Percentiles rank a stretch among this genome's conserved stretches.
These are phyloP conservation scores for Harpagifer antarcticus DNA, from an alignment of 2,797 vertebrate genomes.

Conservation along the genomic window DNA sequence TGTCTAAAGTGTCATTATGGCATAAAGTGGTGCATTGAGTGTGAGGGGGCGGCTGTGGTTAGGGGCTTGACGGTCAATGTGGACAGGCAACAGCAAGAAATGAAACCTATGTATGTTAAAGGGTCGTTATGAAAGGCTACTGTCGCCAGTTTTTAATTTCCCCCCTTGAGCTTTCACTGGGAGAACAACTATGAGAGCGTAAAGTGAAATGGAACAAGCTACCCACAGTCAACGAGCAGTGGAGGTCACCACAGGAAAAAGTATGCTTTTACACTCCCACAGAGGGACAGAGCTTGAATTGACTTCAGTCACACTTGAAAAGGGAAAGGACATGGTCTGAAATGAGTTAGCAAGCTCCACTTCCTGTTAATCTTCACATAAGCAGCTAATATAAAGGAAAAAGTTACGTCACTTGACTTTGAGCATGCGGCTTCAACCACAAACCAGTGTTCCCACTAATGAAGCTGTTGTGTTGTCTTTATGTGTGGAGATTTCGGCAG, in stretches of 20 bases:
- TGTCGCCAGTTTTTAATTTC: too few relatives aligned
- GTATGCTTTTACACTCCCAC: slow-evolving; percentile 53
- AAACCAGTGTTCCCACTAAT: slow-evolving; percentile 36
- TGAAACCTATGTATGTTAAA: slow-evolving; percentile 16
- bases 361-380: slow-evolving; percentile 55
- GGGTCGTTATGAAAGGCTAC: slow-evolving; percentile 14
- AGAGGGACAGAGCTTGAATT: slow-evolving; percentile 47
- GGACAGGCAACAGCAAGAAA: slow-evolving; percentile 14
- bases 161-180: neutral
- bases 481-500: neutral
- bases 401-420: slow-evolving; percentile 57
- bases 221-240: slow-evolving; percentile 56
- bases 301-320: slow-evolving; percentile 64
- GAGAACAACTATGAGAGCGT: slow-evolving; percentile 47
- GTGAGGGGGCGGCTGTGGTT: slow-evolving; percentile 37
- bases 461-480: slow-evolving; percentile 18
- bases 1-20: neutral
- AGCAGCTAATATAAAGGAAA: slow-evolving; percentile 55
- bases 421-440: slow-evolving; percentile 22
- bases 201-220: slow-evolving; percentile 71
- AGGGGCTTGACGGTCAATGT: neutral
- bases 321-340: slow-evolving; percentile 69
- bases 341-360: slow-evolving; percentile 63
- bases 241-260: slow-evolving; percentile 72
- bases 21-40: neutral